Evolutionary conservation across 2,888 invertebrate species (phyloP), one percentile per base, ranked within the genome.

Genomic region (Tenthredo notha): DNA sequence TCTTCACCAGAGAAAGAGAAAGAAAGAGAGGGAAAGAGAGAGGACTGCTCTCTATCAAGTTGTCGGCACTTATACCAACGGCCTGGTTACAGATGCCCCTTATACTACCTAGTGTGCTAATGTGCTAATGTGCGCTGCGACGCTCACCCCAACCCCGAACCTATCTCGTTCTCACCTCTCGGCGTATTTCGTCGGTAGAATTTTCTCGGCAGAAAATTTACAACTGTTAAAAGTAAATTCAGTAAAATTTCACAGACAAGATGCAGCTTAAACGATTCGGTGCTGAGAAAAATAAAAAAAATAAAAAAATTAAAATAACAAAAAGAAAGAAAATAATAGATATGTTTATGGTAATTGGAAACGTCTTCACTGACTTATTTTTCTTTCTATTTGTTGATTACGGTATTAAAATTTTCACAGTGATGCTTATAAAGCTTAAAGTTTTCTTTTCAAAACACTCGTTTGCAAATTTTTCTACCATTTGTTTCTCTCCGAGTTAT

Each of bases 31-130:
- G 18, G 2, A 37, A 12, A 21, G 9, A 40, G 43, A 43, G 72
- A 9, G 47, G 40, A 33, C n/a, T 61, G 25, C 86, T 85, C 85
- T 85, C 85, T 82, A 85, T 86, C 84, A 84, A 88, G 87, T 88
- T 88, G 88, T 88, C 87, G 86, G 78, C 86, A 85, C 85, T 87
- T 86, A 77, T 77, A 77, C 29, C 50, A 37, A 50, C 40, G 25
- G 37, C 37, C 54, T 18, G 74, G 74, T 40, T 74, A 74, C 15
- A 43, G 77, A 77, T 77, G 43, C 25, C 72, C 72, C 43, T 74
- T 74, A 77, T 54, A 77, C 43, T 43, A 43, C 43, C 72, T 74
- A 43, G 72, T 74, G 72, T 74, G 50, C 77, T 77, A 77, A 54
- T 77, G 50, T 50, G 77, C 77, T 77, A 77, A 77, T 77, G 77